These are phyloP conservation scores for Polyommatus icarus DNA, from an alignment of 2,888 invertebrate genomes.

Conservation along the genomic window DNA sequence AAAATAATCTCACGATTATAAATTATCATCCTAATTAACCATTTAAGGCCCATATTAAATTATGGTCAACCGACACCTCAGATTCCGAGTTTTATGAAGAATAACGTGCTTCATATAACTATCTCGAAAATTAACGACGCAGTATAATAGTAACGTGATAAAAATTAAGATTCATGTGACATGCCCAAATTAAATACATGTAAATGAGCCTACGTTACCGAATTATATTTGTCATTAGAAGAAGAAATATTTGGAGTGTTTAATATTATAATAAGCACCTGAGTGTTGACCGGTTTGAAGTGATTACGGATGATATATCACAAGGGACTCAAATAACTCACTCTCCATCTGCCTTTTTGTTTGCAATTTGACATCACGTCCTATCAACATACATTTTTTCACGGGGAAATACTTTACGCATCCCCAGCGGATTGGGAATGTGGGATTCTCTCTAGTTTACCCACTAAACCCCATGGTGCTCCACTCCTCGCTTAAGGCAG, in stretches of 20 bases:
- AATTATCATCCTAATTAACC: constrained; percentile 4
- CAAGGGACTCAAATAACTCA: background rate
- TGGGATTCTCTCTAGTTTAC: too few relatives aligned
- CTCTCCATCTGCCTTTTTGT: constrained; percentile 5
- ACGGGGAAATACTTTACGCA: too few relatives aligned
- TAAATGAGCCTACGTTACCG: constrained; percentile 4
- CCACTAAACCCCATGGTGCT: too few relatives aligned
- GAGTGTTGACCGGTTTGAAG: constrained; percentile 9
- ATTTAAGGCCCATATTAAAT: background rate
- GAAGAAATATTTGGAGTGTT: constrained; percentile 9
- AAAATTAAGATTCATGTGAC: constrained; percentile 11
- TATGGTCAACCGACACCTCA: background rate
- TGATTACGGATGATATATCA: background rate
- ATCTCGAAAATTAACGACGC: background rate
- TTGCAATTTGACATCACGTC: background rate
- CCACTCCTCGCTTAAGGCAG: too few relatives aligned
- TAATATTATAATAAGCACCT: constrained; percentile 10
- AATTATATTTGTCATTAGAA: background rate
- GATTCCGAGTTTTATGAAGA: constrained; percentile 3
- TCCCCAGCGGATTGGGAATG: too few relatives aligned
- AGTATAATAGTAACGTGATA: background rate
- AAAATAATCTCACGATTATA: background rate
- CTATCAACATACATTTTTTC: too few relatives aligned
- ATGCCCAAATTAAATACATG: background rate
- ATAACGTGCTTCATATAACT: background rate